Evolutionary conservation across 2,888 invertebrate genomes (phyloP), one percentile per base, ranked within the genome.

Genomic region (Cataglyphis albicans): DNA sequence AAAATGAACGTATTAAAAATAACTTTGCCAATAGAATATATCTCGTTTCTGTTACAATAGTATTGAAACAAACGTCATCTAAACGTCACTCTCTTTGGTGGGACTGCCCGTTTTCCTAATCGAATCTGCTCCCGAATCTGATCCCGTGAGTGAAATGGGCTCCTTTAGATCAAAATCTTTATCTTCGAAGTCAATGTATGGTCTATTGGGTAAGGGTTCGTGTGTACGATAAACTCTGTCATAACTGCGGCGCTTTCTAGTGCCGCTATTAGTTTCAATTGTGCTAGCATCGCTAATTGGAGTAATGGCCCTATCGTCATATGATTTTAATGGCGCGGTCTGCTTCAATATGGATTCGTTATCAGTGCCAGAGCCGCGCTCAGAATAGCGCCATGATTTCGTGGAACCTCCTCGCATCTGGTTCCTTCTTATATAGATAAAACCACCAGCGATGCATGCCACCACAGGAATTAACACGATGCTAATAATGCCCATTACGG

Each of bases 181-280:
- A 88, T 97, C 97, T 89, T 97, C 97, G 95, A 98, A 98, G 84
- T 97, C 97, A 90, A 97, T 96, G 86, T 97, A 96, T 59, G 98
- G 98, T 92, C 96, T 96, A 88, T 96, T 96, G 0, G 96, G 95
- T 88, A 98, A 95, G 74, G 98, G 98, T 95, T 98, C 98, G 93
- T 98, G 96, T 12, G 98, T 98, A 89, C 97, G 96, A 94, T 98
- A 98, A 74, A 97, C 96, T 94, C 96, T 97, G 93, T 98, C 98
- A 94, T 98, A 98, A 89, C 96, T 96, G 89, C 97, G 96, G 90
- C 96, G 96, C 94, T 97, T 97, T 95, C 96, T 97, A 84, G 89
- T 78, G 9, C 95, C 95, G 73, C 95, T 95, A 48, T 61, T 80
- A 89, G 96, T 95, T 85, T 96, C 96, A 15, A 95, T 95, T 92